Percentiles rank a stretch among this genome's conserved stretches.
Evolutionary conservation across 2,797 vertebrate genomes (phyloP).

Genomic region (Pipistrellus kuhlii): DNA sequence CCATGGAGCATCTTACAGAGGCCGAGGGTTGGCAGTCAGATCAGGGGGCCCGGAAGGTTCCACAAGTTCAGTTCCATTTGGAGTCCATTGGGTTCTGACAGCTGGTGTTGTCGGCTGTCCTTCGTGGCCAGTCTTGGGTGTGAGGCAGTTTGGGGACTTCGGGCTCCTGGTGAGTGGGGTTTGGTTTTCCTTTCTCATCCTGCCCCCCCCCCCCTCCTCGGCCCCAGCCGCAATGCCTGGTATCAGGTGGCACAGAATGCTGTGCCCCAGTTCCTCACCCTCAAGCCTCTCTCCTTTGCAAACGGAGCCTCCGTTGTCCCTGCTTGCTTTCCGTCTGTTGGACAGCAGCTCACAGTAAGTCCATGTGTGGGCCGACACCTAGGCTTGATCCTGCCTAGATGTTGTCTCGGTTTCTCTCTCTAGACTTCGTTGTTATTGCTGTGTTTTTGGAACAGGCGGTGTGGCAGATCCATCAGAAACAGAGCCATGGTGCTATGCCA

Average conservation of each 20-base stretch:
- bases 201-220: neutral
- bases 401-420: neutral
- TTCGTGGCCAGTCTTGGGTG: neutral
- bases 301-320: neutral
- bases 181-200: neutral
- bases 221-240: neutral
- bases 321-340: neutral
- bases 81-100: neutral
- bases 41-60: neutral
- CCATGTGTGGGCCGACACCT: neutral
- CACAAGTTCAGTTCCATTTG: neutral
- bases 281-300: neutral
- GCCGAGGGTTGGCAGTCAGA: neutral
- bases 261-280: neutral
- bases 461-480: neutral
- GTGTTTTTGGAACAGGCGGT: neutral
- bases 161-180: neutral
- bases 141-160: neutral
- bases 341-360: neutral
- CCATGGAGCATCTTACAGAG: neutral
- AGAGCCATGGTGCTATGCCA: neutral
- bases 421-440: neutral
- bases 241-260: neutral
- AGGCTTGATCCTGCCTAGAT: neutral
- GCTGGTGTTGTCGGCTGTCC: neutral